Conservation (phyloP, 2,888 invertebrate genomes). For the Alloplasta piceator region DNA sequence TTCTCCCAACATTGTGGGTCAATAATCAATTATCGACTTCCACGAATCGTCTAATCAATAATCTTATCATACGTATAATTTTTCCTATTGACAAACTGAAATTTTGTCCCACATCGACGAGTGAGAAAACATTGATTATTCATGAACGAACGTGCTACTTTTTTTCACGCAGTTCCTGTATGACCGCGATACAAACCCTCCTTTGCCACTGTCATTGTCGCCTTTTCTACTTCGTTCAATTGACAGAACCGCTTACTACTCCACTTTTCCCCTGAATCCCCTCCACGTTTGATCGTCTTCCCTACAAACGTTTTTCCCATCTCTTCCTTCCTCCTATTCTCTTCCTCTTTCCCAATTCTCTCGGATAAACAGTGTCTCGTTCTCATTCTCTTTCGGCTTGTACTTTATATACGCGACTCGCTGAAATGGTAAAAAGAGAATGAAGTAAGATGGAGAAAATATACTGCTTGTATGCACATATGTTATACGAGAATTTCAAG, state of each 20-base stretch:
- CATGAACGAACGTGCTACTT: background rate
- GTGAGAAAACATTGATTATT: too few species aligned
- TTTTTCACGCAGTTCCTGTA: background rate
- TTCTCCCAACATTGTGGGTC: too few species aligned
- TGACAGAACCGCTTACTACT: background rate
- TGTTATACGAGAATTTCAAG: conserved; percentile 2
- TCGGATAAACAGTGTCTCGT: background rate
- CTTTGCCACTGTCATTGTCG: background rate
- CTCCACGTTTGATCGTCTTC: conserved; percentile 12
- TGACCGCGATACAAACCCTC: background rate
- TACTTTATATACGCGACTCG: background rate
- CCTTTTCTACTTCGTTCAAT: conserved; percentile 1
- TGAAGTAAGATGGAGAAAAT: background rate
- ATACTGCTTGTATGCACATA: conserved; percentile 7
- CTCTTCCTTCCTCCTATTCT: background rate
- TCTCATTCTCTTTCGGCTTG: background rate
- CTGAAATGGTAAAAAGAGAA: background rate
- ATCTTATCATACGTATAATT: too few species aligned
- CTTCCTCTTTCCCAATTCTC: background rate
- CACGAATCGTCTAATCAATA: too few species aligned
- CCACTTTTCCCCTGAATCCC: background rate
- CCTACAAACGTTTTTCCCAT: background rate
- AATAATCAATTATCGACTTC: too few species aligned
- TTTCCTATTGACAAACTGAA: too few species aligned
- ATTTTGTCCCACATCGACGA: too few species aligned